Evolutionary conservation across 1,140 invertebrate genomes (phyloP).

Genomic region (Anoplolepis gracilipes): DNA sequence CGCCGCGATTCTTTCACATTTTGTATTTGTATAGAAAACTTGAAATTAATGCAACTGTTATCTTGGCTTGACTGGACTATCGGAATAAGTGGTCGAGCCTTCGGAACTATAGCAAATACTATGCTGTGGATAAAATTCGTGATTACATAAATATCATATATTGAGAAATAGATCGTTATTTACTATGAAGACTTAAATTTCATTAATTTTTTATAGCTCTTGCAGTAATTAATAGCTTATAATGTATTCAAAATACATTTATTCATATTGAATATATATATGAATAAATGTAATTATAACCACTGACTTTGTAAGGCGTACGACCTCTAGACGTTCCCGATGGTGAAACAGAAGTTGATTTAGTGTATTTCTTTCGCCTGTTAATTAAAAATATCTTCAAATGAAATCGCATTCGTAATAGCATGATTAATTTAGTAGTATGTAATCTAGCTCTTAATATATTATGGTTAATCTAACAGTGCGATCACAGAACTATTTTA

Average conservation of each 20-base stretch:
- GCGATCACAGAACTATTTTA: neutral
- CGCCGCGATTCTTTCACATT: neutral
- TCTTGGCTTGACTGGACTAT: slow-evolving; percentile 56
- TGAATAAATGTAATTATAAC: neutral
- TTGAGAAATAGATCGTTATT: neutral
- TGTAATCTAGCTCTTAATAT: too few species aligned
- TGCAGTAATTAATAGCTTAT: neutral
- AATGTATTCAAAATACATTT: slow-evolving; percentile 12
- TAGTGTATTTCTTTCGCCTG: slow-evolving; percentile 67
- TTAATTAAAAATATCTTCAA: neutral
- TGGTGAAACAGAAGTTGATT: slow-evolving; percentile 65
- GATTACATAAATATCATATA: neutral
- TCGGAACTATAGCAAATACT: slow-evolving; percentile 70
- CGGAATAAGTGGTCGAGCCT: slow-evolving; percentile 65
- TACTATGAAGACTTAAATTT: neutral
- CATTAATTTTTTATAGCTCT: neutral
- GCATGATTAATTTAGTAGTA: too few species aligned
- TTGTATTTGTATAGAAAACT: neutral
- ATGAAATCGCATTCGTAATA: neutral
- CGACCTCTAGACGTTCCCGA: slow-evolving; percentile 57
- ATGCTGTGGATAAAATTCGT: slow-evolving; percentile 37
- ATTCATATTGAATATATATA: neutral
- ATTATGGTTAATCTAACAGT: neutral
- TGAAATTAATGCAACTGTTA: slow-evolving; percentile 24
- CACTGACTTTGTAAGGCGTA: slow-evolving; percentile 58